Conservation (phyloP, 2,888 invertebrate genomes). For the Andrena camellia region DNA sequence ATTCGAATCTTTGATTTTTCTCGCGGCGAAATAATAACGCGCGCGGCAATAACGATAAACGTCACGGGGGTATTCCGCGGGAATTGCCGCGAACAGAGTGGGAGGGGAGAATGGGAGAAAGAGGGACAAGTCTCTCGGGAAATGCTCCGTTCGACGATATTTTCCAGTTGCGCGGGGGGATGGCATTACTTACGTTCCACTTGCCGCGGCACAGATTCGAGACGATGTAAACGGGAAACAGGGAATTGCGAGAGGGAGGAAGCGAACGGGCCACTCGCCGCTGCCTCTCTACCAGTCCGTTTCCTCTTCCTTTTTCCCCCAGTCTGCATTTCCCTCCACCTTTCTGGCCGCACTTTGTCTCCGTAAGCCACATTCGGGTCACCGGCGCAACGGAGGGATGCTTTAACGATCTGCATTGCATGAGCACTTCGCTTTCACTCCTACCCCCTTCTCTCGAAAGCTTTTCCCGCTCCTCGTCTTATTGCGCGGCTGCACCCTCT, state of each 20-base stretch:
- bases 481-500: constrained; percentile 22
- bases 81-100: background rate
- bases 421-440: constrained; percentile 68
- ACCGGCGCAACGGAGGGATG: constrained; percentile 67
- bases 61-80: constrained; percentile 13
- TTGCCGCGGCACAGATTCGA: constrained; percentile 55
- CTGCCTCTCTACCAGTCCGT: constrained; percentile 44
- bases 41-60: constrained; percentile 47
- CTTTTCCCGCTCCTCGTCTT: constrained; percentile 22
- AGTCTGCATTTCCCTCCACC: constrained; percentile 48
- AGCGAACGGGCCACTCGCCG: constrained; percentile 58
- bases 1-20: constrained; percentile 28
- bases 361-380: constrained; percentile 76
- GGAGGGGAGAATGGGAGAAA: background rate
- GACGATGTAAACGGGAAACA: constrained; percentile 62
- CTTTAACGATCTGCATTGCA: constrained; percentile 79
- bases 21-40: constrained; percentile 2
- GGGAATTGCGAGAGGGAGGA: constrained; percentile 62
- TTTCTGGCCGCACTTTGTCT: constrained; percentile 68
- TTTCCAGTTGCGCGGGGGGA: constrained; percentile 40
- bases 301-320: constrained; percentile 57
- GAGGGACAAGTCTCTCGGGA: constrained; percentile 1
- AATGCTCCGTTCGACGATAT: constrained; percentile 46
- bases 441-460: constrained; percentile 9
- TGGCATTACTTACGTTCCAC: constrained; percentile 53